phyloP scores from a whole-genome alignment of 2,797 vertebrate genomes.

The Petrocephalus sullivani region DNA sequence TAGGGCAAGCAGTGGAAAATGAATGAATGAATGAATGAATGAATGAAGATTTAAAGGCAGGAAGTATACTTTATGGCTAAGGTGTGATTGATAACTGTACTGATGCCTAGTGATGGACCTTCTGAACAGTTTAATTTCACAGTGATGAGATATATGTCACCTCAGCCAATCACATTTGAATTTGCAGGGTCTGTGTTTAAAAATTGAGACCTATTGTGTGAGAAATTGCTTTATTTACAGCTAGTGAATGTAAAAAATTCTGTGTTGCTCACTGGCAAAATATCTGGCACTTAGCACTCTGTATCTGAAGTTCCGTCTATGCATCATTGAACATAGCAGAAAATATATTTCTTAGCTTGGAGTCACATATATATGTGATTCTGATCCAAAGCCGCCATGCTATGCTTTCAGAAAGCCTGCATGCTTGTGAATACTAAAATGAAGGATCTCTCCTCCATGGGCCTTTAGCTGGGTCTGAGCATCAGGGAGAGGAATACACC shows the following conservation, averaged over 20 bases:
- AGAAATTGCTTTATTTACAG: neutral
- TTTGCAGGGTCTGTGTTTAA: neutral
- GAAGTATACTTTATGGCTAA: neutral
- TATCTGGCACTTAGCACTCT: neutral
- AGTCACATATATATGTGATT: neutral
- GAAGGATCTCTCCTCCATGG: neutral
- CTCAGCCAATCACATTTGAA: neutral
- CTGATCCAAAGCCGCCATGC: neutral
- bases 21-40: neutral
- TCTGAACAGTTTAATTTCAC: neutral
- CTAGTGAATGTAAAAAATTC: neutral
- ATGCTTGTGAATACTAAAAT: neutral
- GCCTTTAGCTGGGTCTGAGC: neutral
- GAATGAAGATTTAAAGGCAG: neutral
- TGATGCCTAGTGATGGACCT: neutral
- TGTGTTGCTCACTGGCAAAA: neutral
- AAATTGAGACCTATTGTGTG: neutral
- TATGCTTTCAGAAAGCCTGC: neutral
- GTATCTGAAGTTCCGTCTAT: neutral
- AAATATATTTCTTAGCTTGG: neutral
- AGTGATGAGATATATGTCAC: neutral
- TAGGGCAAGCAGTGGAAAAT: neutral
- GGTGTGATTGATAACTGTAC: neutral
- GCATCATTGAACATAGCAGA: neutral
- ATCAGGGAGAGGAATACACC: neutral